Percentiles rank a stretch among this genome's conserved stretches.
These are phyloP conservation scores for Psittacula derbiana DNA, from an alignment of 2,797 vertebrate genomes.

Conservation along the genomic window DNA sequence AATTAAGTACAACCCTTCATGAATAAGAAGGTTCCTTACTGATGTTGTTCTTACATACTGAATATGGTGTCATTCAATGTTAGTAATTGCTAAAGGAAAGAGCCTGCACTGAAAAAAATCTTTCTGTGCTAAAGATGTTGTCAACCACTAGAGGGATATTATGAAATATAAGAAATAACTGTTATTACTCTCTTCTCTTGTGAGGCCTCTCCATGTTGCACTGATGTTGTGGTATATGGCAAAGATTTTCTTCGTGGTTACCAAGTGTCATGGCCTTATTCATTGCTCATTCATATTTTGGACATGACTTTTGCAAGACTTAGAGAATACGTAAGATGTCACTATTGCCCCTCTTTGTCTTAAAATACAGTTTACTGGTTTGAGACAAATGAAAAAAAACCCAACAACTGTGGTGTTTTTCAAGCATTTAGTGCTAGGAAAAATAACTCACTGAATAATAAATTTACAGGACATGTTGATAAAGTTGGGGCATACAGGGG, in stretches of 20 bases:
- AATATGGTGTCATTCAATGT: rapidly evolving
- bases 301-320: background rate
- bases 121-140: background rate
- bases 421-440: background rate
- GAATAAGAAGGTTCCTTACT: background rate
- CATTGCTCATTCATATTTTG: background rate
- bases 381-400: background rate
- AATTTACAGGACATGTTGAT: rapidly evolving
- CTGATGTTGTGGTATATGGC: background rate
- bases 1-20: background rate
- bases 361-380: background rate
- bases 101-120: background rate
- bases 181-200: background rate
- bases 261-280: background rate
- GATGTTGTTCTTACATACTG: background rate
- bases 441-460: background rate
- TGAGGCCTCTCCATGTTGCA: background rate
- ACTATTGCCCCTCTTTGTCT: background rate
- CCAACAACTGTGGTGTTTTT: rapidly evolving
- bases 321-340: background rate
- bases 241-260: background rate
- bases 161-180: background rate
- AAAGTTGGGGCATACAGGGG: rapidly evolving
- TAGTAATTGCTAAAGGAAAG: background rate
- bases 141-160: background rate